Base-by-base conservation (phyloP, 2,797 vertebrate genomes). In the Scarus forsteni region DNA sequence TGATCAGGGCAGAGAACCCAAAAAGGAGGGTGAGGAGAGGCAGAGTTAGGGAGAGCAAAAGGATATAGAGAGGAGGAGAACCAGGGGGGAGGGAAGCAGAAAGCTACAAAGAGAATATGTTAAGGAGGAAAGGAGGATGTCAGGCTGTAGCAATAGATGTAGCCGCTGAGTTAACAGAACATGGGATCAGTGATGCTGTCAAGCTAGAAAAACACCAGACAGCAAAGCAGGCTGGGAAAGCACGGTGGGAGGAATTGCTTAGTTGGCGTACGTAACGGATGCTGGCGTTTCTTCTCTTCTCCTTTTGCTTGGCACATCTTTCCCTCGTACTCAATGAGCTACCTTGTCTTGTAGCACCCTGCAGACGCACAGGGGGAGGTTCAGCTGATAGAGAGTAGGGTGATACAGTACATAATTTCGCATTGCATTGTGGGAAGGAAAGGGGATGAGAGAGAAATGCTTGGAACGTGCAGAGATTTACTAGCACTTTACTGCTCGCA, bases 371-470 rank as follows among this genome's bases (percentile, higher is more conserved):
- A 7, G n/a, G 34, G 18, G 15, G 66, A 51, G 55, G 40, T 46
- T 79, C 72, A 57, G 65, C 49, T 40, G 71, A 52, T 63, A 48
- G 56, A 44, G 34, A 58, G 74, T 38, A 72, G 79, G 66, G 79
- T 87, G 79, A 81, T 73, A 83, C 71, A 86, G 83, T 85, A 66
- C 71, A 68, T 81, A 69, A 79, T 72, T 77, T 69, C 75, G 88
- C 89, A 77, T 48, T 90, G 91, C 88, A 92, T 89, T 91, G 49
- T 92, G 91, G 90, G 90, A 74, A 75, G 59, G 36, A 60, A 78
- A 87, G 74, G 78, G 81, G 81, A 79, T 73, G 84, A 79, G 84
- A 79, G 84, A 84, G 79, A 59, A 81, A 80, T 14, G 56, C 78
- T 71, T 67, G 78, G 80, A 89, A 86, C 75, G 69, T 90, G 86